These are phyloP conservation scores for Pipistrellus pipistrellus DNA, from an alignment of 2,797 vertebrate genomes.

Conservation along the genomic window DNA sequence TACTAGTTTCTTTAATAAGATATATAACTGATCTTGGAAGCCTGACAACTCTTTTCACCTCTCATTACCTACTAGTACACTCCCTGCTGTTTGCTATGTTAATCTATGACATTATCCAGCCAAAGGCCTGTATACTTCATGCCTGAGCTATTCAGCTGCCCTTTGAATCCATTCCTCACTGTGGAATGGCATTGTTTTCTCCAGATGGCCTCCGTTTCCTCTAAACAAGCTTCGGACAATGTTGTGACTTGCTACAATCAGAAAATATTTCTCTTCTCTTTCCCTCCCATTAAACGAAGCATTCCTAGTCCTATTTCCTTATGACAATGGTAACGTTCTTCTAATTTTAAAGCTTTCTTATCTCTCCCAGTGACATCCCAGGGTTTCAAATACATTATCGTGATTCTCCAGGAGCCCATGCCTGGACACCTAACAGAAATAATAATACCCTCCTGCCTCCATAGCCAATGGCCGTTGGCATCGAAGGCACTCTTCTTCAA, in stretches of 20 bases:
- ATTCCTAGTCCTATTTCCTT: neutral
- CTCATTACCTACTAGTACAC: constrained; percentile 38
- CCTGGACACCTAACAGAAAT: neutral
- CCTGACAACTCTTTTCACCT: constrained; percentile 69
- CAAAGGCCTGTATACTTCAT: constrained; percentile 48
- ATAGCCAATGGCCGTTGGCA: neutral
- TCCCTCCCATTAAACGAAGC: neutral
- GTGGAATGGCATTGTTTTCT: constrained; percentile 60
- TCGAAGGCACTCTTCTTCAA: neutral
- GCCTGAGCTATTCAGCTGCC: constrained; percentile 59
- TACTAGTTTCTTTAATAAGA: constrained; percentile 11
- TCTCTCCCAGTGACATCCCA: neutral
- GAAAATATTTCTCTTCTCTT: constrained; percentile 39
- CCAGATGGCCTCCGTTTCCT: constrained; percentile 78
- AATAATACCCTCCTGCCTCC: neutral
- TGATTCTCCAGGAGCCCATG: neutral
- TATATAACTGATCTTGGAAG: neutral
- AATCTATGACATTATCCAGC: constrained; percentile 56
- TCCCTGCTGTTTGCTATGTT: constrained; percentile 76
- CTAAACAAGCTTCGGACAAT: constrained; percentile 68
- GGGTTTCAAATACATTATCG: neutral
- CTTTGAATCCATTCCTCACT: constrained; percentile 57
- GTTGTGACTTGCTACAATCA: constrained; percentile 50
- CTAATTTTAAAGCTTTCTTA: constrained; percentile 4
- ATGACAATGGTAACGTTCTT: neutral